Base-by-base conservation (phyloP, 2,113 vertebrate species). In the Microtus richardsoni region DNA sequence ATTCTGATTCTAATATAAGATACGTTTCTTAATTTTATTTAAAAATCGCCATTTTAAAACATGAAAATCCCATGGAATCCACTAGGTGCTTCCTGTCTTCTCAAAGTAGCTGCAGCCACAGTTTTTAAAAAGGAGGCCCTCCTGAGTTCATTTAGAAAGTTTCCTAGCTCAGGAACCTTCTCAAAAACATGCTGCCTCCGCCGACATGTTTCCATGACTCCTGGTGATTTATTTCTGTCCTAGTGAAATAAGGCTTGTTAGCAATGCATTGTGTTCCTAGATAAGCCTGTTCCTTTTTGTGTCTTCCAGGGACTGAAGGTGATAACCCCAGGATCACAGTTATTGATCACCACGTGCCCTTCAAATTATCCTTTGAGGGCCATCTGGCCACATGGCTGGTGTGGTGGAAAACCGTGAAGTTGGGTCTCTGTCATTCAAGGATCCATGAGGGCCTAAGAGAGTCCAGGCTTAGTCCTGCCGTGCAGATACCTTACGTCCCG, bases 291-390 rank as follows among this genome's bases (percentile, higher is more conserved):
- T 2, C 70, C 26, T 21, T 44, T 12, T 24, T 52, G 33, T 12
- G 7, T 41, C 7, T 49, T 8, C 2, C 3, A 12, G 70, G 17
- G 21, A 7, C 36, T 26, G 2, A 47, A 2, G 39, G 64, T 19
- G 44, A 60, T 28, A 58, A 70, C 44, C 4, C 1, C 30, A 49
- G 28, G 19, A 58, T 7, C 28, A 3, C n/a, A 36, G n/a, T 28
- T 19, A 17, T 49, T 0, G 10, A 12, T 49, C 12, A 28, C 47
- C 54, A 14, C 0, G 5, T 1, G 9, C 62, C 33, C 24, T 0
- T 49, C 9, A 2, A 3, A n/a, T 3, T 26, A 7, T 62, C n/a
- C 26, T 62, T 4, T 36, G 47, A 28, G 75, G 68, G 12, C 21
- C 3, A 1, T 21, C 3, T 1, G 62, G 26, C 83, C 36, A 19